phyloP scores from a whole-genome alignment of 2,888 invertebrate genomes.

The Antitype chi region DNA sequence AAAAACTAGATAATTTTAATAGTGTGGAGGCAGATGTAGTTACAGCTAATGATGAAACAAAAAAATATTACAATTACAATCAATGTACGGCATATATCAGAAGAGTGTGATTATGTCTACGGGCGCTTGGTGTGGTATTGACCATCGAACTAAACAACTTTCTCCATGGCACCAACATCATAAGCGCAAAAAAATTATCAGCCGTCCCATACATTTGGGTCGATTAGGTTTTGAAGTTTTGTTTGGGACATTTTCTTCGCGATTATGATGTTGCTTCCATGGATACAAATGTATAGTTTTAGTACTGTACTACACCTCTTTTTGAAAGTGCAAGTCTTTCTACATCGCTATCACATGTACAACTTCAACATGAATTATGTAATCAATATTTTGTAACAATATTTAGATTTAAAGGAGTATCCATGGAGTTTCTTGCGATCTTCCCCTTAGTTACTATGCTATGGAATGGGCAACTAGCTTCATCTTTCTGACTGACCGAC shows the following conservation, averaged over 20 bases:
- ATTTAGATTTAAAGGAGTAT: too few relatives aligned
- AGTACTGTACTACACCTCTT: background rate
- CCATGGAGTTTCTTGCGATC: too few relatives aligned
- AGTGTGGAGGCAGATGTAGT: constrained; percentile 57
- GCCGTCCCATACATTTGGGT: background rate
- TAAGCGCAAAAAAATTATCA: background rate
- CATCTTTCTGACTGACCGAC: too few relatives aligned
- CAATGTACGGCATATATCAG: background rate
- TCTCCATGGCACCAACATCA: background rate
- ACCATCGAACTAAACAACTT: background rate
- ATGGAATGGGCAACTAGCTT: too few relatives aligned
- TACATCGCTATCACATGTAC: too few relatives aligned
- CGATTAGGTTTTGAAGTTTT: background rate
- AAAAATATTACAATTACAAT: background rate
- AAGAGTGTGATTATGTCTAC: background rate
- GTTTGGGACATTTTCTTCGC: background rate
- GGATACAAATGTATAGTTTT: background rate
- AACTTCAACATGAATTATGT: too few relatives aligned
- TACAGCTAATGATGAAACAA: background rate
- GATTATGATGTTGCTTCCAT: background rate
- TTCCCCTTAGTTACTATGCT: too few relatives aligned
- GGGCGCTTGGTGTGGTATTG: background rate
- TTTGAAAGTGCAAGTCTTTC: too few relatives aligned
- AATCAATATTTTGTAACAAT: too few relatives aligned
- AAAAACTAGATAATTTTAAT: constrained; percentile 32